Percentiles rank a stretch among this genome's conserved stretches.
These are phyloP conservation scores for Odocoileus hemionus DNA, from an alignment of 2,113 vertebrate species.

Conservation along the genomic window DNA sequence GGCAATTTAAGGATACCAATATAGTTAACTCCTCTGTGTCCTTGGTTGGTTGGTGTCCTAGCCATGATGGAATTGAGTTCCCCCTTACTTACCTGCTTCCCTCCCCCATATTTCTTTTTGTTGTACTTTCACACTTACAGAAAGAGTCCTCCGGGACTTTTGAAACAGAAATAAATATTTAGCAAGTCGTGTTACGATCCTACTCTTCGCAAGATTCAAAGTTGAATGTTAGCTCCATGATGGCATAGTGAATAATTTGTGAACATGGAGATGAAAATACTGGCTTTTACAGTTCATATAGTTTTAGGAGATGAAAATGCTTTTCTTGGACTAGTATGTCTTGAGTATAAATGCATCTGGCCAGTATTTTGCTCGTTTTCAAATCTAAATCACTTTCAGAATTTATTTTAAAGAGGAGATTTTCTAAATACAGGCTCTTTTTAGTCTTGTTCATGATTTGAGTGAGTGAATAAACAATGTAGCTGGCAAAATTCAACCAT, in stretches of 20 bases:
- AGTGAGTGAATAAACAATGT: background rate
- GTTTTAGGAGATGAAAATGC: background rate
- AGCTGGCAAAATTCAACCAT: background rate
- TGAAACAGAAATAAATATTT: background rate
- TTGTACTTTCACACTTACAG: background rate
- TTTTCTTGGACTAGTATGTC: background rate
- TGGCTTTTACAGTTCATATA: background rate
- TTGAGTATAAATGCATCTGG: background rate
- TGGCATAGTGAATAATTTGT: background rate
- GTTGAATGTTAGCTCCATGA: background rate
- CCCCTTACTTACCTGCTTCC: too few relatives aligned
- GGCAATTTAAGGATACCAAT: conserved; percentile 67
- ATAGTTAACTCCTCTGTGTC: conserved; percentile 68
- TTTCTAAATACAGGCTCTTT: background rate
- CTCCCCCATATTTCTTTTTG: background rate
- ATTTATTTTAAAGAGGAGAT: conserved; percentile 1
- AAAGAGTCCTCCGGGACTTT: background rate
- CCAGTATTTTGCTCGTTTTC: background rate
- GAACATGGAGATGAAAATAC: background rate
- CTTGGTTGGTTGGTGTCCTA: background rate
- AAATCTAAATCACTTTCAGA: background rate
- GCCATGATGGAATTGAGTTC: background rate
- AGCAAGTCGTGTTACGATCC: background rate
- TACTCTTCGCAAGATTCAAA: background rate
- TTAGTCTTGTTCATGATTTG: background rate